Evolutionary conservation across 2,797 vertebrate species (phyloP).

Genomic region (Protonibea diacanthus): DNA sequence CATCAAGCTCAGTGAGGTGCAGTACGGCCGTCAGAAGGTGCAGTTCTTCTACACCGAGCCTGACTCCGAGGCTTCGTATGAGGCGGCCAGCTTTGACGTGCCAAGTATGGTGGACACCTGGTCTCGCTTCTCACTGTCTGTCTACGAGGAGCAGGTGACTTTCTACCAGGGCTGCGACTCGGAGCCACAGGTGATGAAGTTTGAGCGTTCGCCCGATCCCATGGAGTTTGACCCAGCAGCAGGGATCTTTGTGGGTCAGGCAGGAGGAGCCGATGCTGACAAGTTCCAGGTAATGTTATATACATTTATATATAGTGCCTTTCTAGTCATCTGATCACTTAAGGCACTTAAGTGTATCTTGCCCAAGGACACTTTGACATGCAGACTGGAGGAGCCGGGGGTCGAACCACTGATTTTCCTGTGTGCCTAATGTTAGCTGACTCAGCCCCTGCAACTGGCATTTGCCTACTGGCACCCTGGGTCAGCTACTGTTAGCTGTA

Average conservation of each 20-base stretch:
- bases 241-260: slow-evolving; percentile 93
- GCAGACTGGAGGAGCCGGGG: too few species aligned
- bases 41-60: slow-evolving; percentile 93
- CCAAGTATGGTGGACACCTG: slow-evolving; percentile 85
- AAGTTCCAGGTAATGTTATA: slow-evolving; percentile 89
- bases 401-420: too few species aligned
- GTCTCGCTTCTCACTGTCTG: slow-evolving; percentile 88
- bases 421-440: too few species aligned
- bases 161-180: slow-evolving; percentile 89
- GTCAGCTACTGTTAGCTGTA: too few species aligned
- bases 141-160: slow-evolving; percentile 84
- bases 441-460: too few species aligned
- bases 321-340: too few species aligned
- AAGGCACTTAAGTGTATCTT: too few species aligned
- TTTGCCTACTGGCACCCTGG: too few species aligned
- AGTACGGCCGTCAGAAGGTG: slow-evolving; percentile 81
- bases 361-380: too few species aligned
- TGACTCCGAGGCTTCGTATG: slow-evolving; percentile 78
- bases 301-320: too few species aligned
- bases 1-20: slow-evolving; percentile 87
- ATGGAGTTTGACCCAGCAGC: slow-evolving; percentile 89
- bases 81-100: slow-evolving; percentile 87
- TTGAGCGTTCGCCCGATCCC: slow-evolving; percentile 87
- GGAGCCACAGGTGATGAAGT: slow-evolving; percentile 78
- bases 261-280: slow-evolving; percentile 88